Percentiles rank a stretch among this genome's conserved stretches.
These are phyloP conservation scores for Phanerotoma sp. DNA, from an alignment of 2,888 invertebrate species.

Conservation along the genomic window DNA sequence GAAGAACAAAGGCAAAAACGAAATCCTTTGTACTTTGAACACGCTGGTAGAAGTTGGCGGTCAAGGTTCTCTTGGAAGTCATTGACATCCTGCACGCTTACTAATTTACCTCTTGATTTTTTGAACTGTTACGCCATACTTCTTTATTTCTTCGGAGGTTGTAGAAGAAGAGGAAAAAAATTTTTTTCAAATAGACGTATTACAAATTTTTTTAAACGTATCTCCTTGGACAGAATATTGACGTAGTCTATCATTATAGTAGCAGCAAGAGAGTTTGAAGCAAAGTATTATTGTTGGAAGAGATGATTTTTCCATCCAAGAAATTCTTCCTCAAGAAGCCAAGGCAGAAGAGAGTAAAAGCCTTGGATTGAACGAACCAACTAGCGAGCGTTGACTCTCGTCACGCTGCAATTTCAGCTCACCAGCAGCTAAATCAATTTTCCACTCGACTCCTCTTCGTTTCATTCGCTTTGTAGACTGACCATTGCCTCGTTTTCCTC, in stretches of 20 bases:
- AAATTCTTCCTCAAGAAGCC: not conserved
- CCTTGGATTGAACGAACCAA: slow-evolving; percentile 8
- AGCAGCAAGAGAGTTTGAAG: not conserved
- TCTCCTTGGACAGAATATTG: not conserved
- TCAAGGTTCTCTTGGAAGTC: slow-evolving; percentile 53
- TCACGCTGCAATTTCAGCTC: slow-evolving; percentile 25
- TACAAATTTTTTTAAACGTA: not conserved
- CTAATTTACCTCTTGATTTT: not conserved
- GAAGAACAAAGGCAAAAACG: slow-evolving; percentile 8
- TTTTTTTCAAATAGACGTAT: not conserved
- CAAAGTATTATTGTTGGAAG: not conserved
- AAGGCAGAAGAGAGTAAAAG: not conserved
- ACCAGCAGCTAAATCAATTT: slow-evolving; percentile 28
- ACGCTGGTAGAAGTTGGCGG: slow-evolving; percentile 48
- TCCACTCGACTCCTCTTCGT: slow-evolving; percentile 16
- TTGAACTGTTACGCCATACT: slow-evolving; percentile 12
- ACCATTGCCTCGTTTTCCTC: slow-evolving; percentile 1
- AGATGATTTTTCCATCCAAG: slow-evolving; percentile 9
- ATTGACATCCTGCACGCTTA: slow-evolving; percentile 48
- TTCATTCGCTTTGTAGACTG: not conserved
- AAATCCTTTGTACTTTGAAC: slow-evolving; percentile 15
- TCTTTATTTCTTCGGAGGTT: not conserved
- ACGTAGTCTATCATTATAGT: not conserved
- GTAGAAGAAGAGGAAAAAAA: not conserved
- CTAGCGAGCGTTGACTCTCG: slow-evolving; percentile 23